These are phyloP conservation scores for Oreochromis tanganicae DNA, from an alignment of 2,113 vertebrate species.

Conservation along the genomic window DNA sequence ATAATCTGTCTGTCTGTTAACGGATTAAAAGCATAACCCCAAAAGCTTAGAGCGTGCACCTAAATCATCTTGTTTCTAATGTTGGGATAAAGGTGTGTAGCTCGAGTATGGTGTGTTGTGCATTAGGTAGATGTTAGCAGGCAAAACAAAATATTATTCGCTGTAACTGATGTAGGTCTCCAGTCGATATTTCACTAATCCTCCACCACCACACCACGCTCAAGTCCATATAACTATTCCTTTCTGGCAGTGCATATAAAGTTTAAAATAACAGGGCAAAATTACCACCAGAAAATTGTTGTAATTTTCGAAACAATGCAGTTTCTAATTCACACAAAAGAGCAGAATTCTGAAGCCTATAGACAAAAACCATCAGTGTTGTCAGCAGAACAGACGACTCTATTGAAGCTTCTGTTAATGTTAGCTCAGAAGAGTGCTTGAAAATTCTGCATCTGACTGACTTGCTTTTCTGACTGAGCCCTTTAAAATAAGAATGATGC, in stretches of 20 bases:
- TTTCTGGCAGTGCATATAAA: neutral
- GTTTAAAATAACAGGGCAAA: neutral
- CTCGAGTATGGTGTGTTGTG: neutral
- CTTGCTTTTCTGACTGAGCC: neutral
- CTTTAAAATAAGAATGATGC: neutral
- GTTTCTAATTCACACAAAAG: neutral
- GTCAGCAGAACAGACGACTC: neutral
- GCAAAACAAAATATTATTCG: neutral
- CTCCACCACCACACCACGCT: neutral
- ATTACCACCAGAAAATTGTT: neutral
- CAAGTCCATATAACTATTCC: neutral
- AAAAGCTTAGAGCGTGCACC: neutral
- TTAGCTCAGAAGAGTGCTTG: neutral
- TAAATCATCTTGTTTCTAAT: neutral
- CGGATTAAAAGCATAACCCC: neutral
- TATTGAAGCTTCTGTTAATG: neutral
- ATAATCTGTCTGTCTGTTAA: neutral
- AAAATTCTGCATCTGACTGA: neutral
- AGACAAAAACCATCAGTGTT: neutral
- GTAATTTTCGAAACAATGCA: neutral
- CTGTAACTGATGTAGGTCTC: neutral
- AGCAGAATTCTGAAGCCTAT: neutral
- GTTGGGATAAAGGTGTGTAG: neutral
- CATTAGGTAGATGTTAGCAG: neutral
- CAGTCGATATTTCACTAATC: neutral